phyloP scores from a whole-genome alignment of 2,113 vertebrate genomes.

The Eptesicus fuscus region DNA sequence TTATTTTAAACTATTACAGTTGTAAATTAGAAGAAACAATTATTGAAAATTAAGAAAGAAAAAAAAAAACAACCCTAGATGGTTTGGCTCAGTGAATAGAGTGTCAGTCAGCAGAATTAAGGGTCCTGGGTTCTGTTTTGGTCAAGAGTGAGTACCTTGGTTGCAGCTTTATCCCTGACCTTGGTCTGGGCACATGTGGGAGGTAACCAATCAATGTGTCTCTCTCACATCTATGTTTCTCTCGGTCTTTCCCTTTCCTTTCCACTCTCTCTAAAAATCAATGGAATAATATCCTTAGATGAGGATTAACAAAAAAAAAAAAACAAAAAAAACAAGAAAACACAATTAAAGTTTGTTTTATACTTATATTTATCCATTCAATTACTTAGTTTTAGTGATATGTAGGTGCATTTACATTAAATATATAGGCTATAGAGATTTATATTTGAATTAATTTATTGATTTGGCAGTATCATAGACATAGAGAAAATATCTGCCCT shows the following conservation, averaged over 20 bases:
- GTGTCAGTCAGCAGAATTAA: too few relatives aligned
- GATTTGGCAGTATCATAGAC: not conserved
- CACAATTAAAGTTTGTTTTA: not conserved
- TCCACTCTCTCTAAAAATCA: too few relatives aligned
- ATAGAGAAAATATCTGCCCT: not conserved
- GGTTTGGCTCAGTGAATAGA: too few relatives aligned
- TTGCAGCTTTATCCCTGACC: too few relatives aligned
- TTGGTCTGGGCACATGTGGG: too few relatives aligned
- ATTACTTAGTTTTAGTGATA: not conserved
- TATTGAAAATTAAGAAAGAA: not conserved
- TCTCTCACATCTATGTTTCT: too few relatives aligned
- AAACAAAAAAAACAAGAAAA: not conserved
- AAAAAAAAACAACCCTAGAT: not conserved
- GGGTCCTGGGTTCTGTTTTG: too few relatives aligned
- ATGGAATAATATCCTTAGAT: too few relatives aligned
- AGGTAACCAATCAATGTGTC: too few relatives aligned
- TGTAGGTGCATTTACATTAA: not conserved
- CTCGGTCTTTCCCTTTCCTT: too few relatives aligned
- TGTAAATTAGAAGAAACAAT: not conserved
- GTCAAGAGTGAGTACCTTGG: too few relatives aligned
- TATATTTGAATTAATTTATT: not conserved
- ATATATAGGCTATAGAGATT: not conserved
- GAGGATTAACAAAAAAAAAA: too few relatives aligned
- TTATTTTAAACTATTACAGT: not conserved
- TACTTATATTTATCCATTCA: not conserved